Base-by-base conservation (phyloP, 2,888 invertebrate genomes). In the Chymomyza amoena region DNA sequence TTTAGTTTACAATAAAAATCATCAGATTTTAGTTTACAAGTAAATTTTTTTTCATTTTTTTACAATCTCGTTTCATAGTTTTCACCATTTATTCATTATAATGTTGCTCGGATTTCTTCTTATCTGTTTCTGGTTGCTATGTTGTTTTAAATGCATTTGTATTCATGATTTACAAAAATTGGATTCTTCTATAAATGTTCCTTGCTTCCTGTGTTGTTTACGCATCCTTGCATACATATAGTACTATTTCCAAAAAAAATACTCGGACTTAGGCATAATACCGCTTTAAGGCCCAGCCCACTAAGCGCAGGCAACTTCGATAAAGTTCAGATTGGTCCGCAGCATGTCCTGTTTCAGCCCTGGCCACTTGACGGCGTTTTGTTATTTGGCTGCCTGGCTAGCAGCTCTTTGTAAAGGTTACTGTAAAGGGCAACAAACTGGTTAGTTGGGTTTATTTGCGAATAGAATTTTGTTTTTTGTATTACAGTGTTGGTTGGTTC, bases 361-460 rank as follows among this genome's bases (percentile, higher is more conserved):
- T 80, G 63, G 25, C 51, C 18, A 52, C 25, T 63, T 25, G n/a
- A 56, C 57, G 54, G 64, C 64, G 56, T 18, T 28, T 82, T 85
- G 87, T 80, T 88, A 82, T 87, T 82, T 81, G 84, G 86, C 89
- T 89, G 90, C 89, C 76, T 79, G 79, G 79, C 85, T 86, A 81
- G 85, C 90, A 90, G 90, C 89, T 83, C 83, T 81, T 77, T 85
- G 89, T 79, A 90, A 84, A 80, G 90, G 90, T 90, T 90, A 90
- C 89, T 90, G 90, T 69, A 90, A 89, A 45, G 64, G 68, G 54
- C 13, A 66, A 62, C 62, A 50, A 68, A 64, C 51, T 13, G 28
- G 50, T 56, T 54, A 61, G 56, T 25, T n/a, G 32, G 28, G 13
- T 28, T 28, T 52, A 51, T 50, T 15, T 16, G 13, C n/a, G 66